Base-by-base conservation (phyloP, 2,888 invertebrate genomes). In the Himalopsyche tibetana region DNA sequence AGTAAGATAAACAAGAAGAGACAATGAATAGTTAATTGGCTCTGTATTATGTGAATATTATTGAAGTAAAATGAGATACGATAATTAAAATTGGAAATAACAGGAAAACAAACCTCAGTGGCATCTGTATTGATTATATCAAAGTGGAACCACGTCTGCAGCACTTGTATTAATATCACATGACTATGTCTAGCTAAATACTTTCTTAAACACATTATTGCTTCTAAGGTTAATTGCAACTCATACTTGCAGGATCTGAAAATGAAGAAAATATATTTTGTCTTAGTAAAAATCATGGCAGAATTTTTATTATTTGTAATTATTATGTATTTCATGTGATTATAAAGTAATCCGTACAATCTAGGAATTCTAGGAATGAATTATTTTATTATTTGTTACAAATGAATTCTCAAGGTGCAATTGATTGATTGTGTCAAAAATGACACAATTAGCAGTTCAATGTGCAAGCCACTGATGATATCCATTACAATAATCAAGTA, bases 161-260 rank as follows among this genome's bases (percentile, higher is more conserved):
- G 90, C 85, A 96, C 94, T 93, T 96, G 96, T 90, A 96, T 94
- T 83, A 96, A 91, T 83, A 95, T 92, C 45, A 96, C 94, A 92
- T 96, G 96, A 0, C 95, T 95, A 89, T 95, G 94, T 89, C 94
- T 94, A n/a, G 95, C 94, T 87, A 96, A 92, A 91, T 94, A 96
- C 82, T 94, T 93, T 90, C 94, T 94, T 86, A 96, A 91, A 89
- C 93, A 93, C 89, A 94, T 94, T 51, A 95, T 92, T 5, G 95
- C 94, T 90, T 95, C 94, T 89, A 95, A 93, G n/a, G 95, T 95
- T 88, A 96, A 91, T 89, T 94, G 94, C 81, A 96, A 92, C 90
- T 95, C 95, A 91, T 95, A 96, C 92, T 96, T 96, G 90, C 95
- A 95, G 45, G 95, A 95, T 90, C 96, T 95, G 90, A 90, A 94